phyloP scores from a whole-genome alignment of 1,140 invertebrate genomes.

The Trissolcus basalis region DNA sequence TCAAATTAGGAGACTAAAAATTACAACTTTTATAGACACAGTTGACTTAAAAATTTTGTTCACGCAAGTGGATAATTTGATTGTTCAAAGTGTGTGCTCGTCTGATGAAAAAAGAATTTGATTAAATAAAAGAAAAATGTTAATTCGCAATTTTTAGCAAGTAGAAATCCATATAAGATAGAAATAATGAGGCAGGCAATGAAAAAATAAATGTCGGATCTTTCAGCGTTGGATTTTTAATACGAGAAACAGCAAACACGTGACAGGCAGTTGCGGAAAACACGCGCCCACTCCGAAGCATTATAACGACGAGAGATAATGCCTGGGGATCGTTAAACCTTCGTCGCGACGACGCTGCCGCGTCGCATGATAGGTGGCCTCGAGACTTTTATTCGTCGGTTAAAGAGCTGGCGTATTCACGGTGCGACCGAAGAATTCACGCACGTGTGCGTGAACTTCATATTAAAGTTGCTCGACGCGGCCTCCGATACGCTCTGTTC shows the following conservation, averaged over 20 bases:
- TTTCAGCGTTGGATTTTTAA: conserved; percentile 11
- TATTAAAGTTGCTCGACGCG: conserved; percentile 41
- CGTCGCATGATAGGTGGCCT: conserved; percentile 48
- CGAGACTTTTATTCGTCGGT: conserved; percentile 40
- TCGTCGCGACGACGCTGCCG: conserved; percentile 21
- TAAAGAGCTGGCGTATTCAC: conserved; percentile 52
- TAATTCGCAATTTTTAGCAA: background rate
- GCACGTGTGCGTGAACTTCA: conserved; percentile 52
- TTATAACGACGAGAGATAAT: conserved; percentile 59
- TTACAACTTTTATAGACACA: too few species aligned
- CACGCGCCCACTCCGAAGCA: conserved; percentile 45
- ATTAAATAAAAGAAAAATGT: too few species aligned
- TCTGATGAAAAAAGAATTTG: too few species aligned
- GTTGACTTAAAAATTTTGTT: too few species aligned
- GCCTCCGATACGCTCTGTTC: conserved; percentile 40
- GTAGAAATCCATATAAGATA: background rate
- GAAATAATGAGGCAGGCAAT: background rate
- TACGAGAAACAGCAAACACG: conserved; percentile 18
- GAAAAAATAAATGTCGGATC: conserved; percentile 1
- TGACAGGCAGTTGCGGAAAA: conserved; percentile 49
- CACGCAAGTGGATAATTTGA: too few species aligned
- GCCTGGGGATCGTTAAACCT: conserved; percentile 49
- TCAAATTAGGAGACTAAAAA: too few species aligned
- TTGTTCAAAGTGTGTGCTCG: too few species aligned
- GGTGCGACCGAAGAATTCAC: conserved; percentile 47